Evolutionary conservation across 1,140 invertebrate species (phyloP).

Genomic region (Drosophila teissieri): DNA sequence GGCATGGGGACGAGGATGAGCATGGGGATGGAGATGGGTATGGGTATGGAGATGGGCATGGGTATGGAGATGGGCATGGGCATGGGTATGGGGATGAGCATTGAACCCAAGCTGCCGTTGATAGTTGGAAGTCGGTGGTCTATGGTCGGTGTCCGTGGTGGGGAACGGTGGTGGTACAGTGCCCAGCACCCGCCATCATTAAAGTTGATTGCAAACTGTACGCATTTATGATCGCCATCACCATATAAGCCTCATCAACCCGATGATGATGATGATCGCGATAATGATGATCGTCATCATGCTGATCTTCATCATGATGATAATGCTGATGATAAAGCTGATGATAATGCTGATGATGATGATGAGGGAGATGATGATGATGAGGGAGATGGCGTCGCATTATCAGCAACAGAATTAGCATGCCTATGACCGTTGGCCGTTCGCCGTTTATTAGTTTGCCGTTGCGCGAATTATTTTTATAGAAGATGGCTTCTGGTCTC

Average conservation of each 20-base stretch:
- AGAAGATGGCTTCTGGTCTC: slow-evolving; percentile 18
- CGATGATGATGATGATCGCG: slow-evolving; percentile 8
- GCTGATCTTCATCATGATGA: neutral
- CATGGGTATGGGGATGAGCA: slow-evolving; percentile 37
- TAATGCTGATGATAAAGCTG: slow-evolving; percentile 4
- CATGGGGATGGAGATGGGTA: no score
- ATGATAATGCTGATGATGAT: slow-evolving; percentile 9
- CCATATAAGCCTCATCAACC: slow-evolving; percentile 9
- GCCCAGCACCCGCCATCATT: slow-evolving; percentile 64
- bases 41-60: neutral
- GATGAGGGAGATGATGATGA: slow-evolving; percentile 16
- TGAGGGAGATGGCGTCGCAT: slow-evolving; percentile 51
- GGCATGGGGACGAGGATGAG: neutral
- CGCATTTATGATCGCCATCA: slow-evolving; percentile 59
- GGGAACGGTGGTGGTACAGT: neutral
- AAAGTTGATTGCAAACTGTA: slow-evolving; percentile 80
- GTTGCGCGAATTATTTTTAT: slow-evolving; percentile 65
- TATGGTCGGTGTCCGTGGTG: slow-evolving; percentile 2
- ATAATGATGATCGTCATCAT: neutral
- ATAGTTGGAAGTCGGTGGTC: slow-evolving; percentile 12
- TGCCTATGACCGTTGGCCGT: slow-evolving; percentile 55
- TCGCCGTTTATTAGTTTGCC: slow-evolving; percentile 75
- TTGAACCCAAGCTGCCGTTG: slow-evolving; percentile 50
- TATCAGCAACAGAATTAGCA: slow-evolving; percentile 60
- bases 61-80: no score